Percentiles rank a stretch among this genome's conserved stretches.
Evolutionary conservation across 2,888 invertebrate species (phyloP).

Genomic region (Thyatira batis): DNA sequence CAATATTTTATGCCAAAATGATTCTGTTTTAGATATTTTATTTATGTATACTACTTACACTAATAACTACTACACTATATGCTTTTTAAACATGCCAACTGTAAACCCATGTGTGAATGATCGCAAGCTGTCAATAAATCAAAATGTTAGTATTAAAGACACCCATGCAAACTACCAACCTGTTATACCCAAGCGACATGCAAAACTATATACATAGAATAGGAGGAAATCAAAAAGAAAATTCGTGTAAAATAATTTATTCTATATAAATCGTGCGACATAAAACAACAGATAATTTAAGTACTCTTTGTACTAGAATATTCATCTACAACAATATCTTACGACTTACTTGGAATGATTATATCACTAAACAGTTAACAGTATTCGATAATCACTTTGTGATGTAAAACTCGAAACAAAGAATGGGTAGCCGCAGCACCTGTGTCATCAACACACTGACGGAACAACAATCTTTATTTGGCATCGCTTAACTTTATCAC

Average conservation of each 20-base stretch:
- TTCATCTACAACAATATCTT: conserved; percentile 6
- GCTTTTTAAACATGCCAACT: not conserved
- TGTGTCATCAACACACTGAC: conserved; percentile 16
- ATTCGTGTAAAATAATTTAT: conserved; percentile 49
- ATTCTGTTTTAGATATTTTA: not conserved
- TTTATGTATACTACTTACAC: too few relatives aligned
- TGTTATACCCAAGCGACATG: conserved; percentile 17
- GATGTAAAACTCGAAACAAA: conserved; percentile 1
- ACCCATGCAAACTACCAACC: not conserved
- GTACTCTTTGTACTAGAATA: conserved; percentile 2
- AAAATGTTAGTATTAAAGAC: not conserved
- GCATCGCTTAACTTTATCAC: conserved; percentile 5
- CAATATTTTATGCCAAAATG: not conserved
- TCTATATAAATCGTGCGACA: conserved; percentile 11
- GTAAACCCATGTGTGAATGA: not conserved
- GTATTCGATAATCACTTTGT: conserved; percentile 5
- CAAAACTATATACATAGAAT: too few relatives aligned
- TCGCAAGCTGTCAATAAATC: not conserved
- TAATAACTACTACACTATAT: too few relatives aligned
- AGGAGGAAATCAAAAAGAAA: conserved; percentile 49
- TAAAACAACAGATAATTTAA: not conserved
- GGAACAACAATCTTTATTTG: conserved; percentile 4
- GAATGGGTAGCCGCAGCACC: conserved; percentile 11
- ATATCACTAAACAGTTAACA: not conserved
- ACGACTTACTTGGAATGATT: conserved; percentile 44